Evolutionary conservation across 2,797 vertebrate genomes (phyloP).

Genomic region (Anabas testudineus): DNA sequence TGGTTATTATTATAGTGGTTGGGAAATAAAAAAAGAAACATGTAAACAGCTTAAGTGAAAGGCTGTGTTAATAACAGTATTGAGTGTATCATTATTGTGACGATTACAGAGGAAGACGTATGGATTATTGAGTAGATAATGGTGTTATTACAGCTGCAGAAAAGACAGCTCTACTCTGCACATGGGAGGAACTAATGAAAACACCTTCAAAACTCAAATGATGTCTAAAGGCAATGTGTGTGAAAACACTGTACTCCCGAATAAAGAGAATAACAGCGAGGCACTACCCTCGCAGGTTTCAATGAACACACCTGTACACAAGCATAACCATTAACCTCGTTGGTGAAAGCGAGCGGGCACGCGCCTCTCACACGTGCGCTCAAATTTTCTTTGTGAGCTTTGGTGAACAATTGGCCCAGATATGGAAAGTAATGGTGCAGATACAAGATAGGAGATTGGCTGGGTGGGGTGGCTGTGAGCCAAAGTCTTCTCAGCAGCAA

Average conservation of each 20-base stretch:
- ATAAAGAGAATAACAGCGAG: constrained; percentile 12
- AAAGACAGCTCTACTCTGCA: constrained; percentile 11
- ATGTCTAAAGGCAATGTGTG: not conserved
- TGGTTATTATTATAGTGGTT: constrained; percentile 34
- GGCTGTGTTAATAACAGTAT: constrained; percentile 41
- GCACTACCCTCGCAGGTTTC: constrained; percentile 16
- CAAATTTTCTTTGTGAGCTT: constrained; percentile 55
- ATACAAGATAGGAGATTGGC: constrained; percentile 69
- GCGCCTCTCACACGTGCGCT: not conserved
- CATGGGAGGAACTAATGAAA: constrained; percentile 29
- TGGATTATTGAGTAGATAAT: constrained; percentile 32
- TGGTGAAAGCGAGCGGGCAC: not conserved
- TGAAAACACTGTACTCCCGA: constrained; percentile 11
- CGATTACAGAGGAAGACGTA: constrained; percentile 43
- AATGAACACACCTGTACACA: constrained; percentile 46
- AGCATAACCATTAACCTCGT: constrained; percentile 30
- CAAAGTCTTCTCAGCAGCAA: constrained; percentile 77
- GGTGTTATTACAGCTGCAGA: constrained; percentile 16
- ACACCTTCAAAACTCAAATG: constrained; percentile 17
- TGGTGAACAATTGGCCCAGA: constrained; percentile 67
- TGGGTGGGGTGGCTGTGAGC: constrained; percentile 67
- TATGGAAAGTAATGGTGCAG: constrained; percentile 73
- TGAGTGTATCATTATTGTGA: constrained; percentile 35
- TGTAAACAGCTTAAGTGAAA: constrained; percentile 41
- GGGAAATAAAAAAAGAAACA: not conserved